These are phyloP conservation scores for Nebria ingens DNA, from an alignment of 1,140 invertebrate genomes.

Conservation along the genomic window DNA sequence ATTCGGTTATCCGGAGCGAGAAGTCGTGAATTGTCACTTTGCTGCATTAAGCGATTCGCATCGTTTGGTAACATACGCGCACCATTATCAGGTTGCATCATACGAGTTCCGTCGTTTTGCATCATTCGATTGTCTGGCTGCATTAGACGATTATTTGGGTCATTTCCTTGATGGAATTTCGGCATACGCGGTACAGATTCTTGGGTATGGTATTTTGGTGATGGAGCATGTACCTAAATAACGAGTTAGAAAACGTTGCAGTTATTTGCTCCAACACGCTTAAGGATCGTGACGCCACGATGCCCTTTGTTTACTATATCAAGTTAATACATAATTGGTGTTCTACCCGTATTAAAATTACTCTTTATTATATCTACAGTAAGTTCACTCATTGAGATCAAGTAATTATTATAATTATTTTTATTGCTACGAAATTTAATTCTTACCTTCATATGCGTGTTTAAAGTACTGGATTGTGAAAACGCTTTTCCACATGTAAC, in stretches of 20 bases:
- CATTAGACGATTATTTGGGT: constrained; percentile 14
- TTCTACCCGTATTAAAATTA: no score
- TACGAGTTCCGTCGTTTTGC: constrained; percentile 14
- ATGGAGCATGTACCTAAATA: constrained; percentile 23
- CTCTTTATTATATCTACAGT: no score
- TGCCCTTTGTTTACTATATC: background rate
- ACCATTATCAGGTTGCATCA: constrained; percentile 17
- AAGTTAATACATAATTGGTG: no score
- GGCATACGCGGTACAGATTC: constrained; percentile 16
- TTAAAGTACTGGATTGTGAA: constrained; percentile 32
- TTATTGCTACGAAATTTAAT: no score
- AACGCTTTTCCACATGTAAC: constrained; percentile 41
- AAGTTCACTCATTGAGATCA: no score
- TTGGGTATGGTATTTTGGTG: constrained; percentile 25
- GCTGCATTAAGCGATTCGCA: constrained; percentile 22
- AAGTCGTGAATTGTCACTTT: constrained; percentile 20
- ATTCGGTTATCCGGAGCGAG: constrained; percentile 24
- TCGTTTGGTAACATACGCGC: constrained; percentile 25
- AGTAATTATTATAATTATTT: no score
- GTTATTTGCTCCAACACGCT: background rate
- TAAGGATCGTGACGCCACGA: background rate
- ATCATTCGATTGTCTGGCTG: constrained; percentile 16
- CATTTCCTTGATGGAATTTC: constrained; percentile 18
- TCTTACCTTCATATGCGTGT: constrained; percentile 32
- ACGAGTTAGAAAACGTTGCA: background rate